These are phyloP conservation scores for Iguana delicatissima DNA, from an alignment of 2,797 vertebrate genomes.

Conservation along the genomic window DNA sequence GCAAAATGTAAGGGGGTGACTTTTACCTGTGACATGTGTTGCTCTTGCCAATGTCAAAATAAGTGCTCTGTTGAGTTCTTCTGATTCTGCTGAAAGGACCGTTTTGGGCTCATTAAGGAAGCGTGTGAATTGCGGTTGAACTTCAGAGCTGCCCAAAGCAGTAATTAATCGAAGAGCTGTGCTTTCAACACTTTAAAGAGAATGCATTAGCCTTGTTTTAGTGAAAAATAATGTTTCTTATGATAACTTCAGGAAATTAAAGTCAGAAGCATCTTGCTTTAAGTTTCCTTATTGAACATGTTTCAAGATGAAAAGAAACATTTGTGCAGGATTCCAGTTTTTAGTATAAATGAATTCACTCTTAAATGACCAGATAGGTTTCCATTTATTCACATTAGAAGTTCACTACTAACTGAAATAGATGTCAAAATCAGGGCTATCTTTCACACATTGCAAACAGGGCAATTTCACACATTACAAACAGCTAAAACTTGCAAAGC, in stretches of 20 bases:
- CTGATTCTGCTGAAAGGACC: constrained; percentile 94
- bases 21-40: constrained; percentile 94
- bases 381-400: neutral
- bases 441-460: neutral
- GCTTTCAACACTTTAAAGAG: constrained; percentile 90
- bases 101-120: constrained; percentile 98
- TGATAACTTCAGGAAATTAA: neutral
- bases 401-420: neutral
- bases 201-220: constrained; percentile 15
- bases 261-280: neutral
- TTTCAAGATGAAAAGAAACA: neutral
- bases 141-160: constrained; percentile 95
- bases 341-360: neutral
- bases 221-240: neutral
- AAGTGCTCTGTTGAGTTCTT: constrained; percentile 96
- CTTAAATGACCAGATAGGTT: neutral
- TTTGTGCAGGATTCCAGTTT: neutral
- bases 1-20: neutral
- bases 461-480: neutral
- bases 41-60: constrained; percentile 97
- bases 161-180: constrained; percentile 96
- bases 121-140: constrained; percentile 96
- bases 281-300: neutral
- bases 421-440: neutral
- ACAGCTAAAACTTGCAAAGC: neutral